Base-by-base conservation (phyloP, 2,888 invertebrate genomes). In the Acleris sparsana region DNA sequence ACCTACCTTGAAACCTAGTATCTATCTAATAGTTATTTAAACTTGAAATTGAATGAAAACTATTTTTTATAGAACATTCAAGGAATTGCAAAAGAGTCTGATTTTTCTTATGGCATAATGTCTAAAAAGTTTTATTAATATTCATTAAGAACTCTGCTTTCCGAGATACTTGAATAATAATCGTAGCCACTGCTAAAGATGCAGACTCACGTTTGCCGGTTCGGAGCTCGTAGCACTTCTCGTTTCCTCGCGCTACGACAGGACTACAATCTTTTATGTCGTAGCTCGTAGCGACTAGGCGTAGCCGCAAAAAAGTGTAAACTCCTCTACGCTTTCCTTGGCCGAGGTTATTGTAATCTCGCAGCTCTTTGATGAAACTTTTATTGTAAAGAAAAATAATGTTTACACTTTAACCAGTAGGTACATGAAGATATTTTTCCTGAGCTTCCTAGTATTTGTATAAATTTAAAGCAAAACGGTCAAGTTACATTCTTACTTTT, bases 321-420 rank as follows among this genome's bases (percentile, higher is more conserved):
- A 60, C 51, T 55, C 60, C 49, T 17, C 33, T 29, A 44, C 44
- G 51, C 29, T 18, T 7, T n/a, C n/a, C 22, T 33, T 46, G 39
- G 22, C 13, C 16, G 46, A 64, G 25, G 39, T 58, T 64, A 55
- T 65, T 60, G 43, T 60, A 60, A 60, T 65, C 44, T 65, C 20
- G 49, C 60, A 55, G 60, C 55, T 51, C 29, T 49, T 44, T n/a
- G 55, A 55, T n/a, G 43, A 60, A 53, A 55, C 39, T 44, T 60
- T 60, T 49, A 55, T 51, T 43, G 17, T 20, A 48, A 25, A 48
- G 11, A 39, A 39, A 39, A 39, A 13, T 3, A 39, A 39, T 39
- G 13, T 33, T 33, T 13, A 39, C 13, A 9, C 13, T 39, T 33
- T 2, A 11, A 33, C 11, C 11, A 33, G 33, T 33, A 29, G 7